Conservation (phyloP, 1,140 invertebrate species). For the Drosophila bocki region DNA sequence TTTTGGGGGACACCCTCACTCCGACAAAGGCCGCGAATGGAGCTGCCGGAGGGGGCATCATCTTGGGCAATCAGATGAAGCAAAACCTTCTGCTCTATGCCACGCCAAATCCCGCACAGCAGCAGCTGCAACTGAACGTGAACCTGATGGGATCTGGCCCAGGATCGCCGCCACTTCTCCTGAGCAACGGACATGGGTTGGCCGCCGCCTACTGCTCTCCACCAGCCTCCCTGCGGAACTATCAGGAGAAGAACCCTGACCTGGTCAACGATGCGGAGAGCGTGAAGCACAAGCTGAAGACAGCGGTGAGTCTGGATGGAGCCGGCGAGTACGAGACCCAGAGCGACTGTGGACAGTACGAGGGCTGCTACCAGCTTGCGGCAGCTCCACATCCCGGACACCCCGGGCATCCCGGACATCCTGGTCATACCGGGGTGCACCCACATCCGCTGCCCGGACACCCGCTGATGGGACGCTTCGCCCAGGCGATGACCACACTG, state of each 20-base stretch:
- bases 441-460: slow-evolving; percentile 37
- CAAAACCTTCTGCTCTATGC: slow-evolving; percentile 79
- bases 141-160: slow-evolving; percentile 68
- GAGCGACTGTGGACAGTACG: slow-evolving; percentile 83
- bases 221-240: slow-evolving; percentile 85
- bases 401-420: slow-evolving; percentile 28
- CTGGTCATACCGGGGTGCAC: slow-evolving; percentile 11
- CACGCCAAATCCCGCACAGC: slow-evolving; percentile 50
- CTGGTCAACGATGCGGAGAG: slow-evolving; percentile 91
- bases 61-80: slow-evolving; percentile 81
- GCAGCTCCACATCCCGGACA: slow-evolving; percentile 43
- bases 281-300: slow-evolving; percentile 88
- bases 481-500: slow-evolving; percentile 86
- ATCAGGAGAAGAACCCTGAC: slow-evolving; percentile 90
- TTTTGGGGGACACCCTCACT: slow-evolving; percentile 65
- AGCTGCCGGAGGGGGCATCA: slow-evolving; percentile 58
- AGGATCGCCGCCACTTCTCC: slow-evolving; percentile 57
- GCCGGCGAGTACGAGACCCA: slow-evolving; percentile 74
- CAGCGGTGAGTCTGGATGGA: slow-evolving; percentile 85
- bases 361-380: slow-evolving; percentile 83
- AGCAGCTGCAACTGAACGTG: slow-evolving; percentile 75
- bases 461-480: slow-evolving; percentile 69
- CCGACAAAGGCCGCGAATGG: slow-evolving; percentile 73
- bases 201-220: slow-evolving; percentile 77
- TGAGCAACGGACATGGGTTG: slow-evolving; percentile 61